A percentile compares a stretch with the other conserved stretches of the same genome.
These are phyloP conservation scores for Triplophysa dalaica DNA, from an alignment of 2,113 vertebrate species.

Conservation along the genomic window DNA sequence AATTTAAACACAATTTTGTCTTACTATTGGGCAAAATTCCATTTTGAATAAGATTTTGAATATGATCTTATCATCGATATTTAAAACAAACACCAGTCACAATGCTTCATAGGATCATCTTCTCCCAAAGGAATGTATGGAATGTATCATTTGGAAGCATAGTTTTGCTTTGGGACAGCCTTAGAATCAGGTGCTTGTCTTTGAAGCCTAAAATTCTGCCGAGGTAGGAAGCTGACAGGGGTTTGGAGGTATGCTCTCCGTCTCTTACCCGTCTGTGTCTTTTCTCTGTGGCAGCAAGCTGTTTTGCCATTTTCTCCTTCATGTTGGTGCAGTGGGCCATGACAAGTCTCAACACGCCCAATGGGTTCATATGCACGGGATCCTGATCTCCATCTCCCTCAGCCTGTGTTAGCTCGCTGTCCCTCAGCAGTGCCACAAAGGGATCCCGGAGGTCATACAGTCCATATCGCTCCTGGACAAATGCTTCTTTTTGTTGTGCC, in stretches of 20 bases:
- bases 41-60: too few species aligned
- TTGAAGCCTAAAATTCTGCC: background rate
- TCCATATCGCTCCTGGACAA: slow-evolving; percentile 94
- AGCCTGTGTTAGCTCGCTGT: slow-evolving; percentile 80
- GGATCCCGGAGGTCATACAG: slow-evolving; percentile 95
- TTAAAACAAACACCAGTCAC: background rate
- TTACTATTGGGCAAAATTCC: too few species aligned
- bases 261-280: slow-evolving; percentile 85
- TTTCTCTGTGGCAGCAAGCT: slow-evolving; percentile 88
- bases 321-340: slow-evolving; percentile 95
- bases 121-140: background rate
- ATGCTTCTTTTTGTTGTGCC: slow-evolving; percentile 90
- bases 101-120: background rate
- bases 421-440: slow-evolving; percentile 90
- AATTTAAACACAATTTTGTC: too few species aligned
- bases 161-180: too few species aligned
- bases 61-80: too few species aligned
- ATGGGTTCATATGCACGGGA: slow-evolving; percentile 81
- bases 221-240: background rate
- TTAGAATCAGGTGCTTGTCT: too few species aligned
- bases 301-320: slow-evolving; percentile 95
- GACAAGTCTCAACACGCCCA: slow-evolving; percentile 91
- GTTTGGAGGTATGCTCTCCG: background rate
- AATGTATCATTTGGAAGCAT: background rate
- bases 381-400: slow-evolving; percentile 72